Conservation (phyloP, 2,113 vertebrate genomes). For the Gulo gulo region DNA sequence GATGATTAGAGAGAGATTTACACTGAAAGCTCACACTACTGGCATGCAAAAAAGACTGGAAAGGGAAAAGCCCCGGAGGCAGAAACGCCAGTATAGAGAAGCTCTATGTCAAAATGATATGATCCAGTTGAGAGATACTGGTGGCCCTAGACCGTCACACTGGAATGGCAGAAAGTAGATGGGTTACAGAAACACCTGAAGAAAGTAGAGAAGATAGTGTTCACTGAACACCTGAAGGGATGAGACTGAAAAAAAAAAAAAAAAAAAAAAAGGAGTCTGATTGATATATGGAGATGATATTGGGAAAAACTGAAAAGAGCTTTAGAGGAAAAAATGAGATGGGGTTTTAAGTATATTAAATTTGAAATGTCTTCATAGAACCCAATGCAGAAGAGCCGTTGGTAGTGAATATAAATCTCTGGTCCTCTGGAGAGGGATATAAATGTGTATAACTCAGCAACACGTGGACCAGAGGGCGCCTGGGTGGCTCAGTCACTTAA, state of each 20-base stretch:
- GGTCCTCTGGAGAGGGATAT: background rate
- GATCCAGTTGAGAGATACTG: background rate
- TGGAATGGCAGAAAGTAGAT: background rate
- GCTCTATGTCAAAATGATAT: background rate
- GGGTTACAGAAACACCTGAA: background rate
- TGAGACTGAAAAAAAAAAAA: background rate
- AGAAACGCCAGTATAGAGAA: background rate
- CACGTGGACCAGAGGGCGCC: background rate
- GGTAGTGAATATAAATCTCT: background rate
- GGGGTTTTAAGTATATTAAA: background rate
- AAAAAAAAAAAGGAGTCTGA: background rate
- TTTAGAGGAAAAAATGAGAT: background rate
- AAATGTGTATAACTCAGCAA: background rate
- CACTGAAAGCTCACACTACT: background rate
- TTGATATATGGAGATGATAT: background rate
- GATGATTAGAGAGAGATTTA: background rate
- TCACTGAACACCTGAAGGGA: background rate
- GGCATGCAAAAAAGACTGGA: background rate
- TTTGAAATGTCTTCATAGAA: background rate
- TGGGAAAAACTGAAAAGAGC: background rate
- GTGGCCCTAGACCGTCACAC: background rate
- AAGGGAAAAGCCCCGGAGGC: background rate
- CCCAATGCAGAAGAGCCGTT: background rate
- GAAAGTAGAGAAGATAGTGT: background rate
- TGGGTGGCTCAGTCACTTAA: too few relatives aligned